Evolutionary conservation across 2,113 vertebrate genomes (phyloP).

Genomic region (Onychostoma macrolepis): DNA sequence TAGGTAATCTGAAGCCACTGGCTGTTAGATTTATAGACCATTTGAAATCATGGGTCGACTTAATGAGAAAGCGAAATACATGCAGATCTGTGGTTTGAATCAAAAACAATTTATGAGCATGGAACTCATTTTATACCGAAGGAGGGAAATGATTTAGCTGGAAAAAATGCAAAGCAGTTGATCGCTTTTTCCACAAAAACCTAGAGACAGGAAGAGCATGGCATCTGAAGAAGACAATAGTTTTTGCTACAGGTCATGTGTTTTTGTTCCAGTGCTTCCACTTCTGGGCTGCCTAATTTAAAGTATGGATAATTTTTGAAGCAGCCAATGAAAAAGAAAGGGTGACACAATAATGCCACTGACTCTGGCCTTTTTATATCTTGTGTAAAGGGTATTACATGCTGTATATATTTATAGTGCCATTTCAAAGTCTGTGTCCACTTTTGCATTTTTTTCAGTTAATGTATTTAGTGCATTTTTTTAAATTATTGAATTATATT

Average conservation of each 20-base stretch:
- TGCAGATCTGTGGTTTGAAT: constrained; percentile 45
- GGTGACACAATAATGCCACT: background rate
- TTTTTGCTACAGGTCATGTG: background rate
- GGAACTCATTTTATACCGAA: constrained; percentile 31
- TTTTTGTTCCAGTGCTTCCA: background rate
- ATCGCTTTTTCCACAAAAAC: background rate
- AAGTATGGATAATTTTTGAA: background rate
- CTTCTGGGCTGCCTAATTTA: constrained; percentile 3
- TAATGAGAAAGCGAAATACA: constrained; percentile 38
- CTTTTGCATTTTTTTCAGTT: background rate
- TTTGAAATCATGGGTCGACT: constrained; percentile 7
- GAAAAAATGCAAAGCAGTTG: background rate
- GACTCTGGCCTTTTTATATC: background rate
- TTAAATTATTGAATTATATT: background rate
- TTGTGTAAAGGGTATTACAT: background rate
- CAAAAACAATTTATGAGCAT: constrained; percentile 56
- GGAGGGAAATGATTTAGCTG: background rate
- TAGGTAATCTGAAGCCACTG: constrained; percentile 17
- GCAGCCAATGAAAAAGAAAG: background rate
- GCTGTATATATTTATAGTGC: background rate
- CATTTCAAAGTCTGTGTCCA: background rate
- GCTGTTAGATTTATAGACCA: background rate
- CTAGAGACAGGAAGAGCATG: background rate
- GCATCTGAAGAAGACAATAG: background rate
- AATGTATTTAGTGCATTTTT: background rate